Conservation (phyloP, 2,797 vertebrate species). For the Macrochelys suwanniensis region DNA sequence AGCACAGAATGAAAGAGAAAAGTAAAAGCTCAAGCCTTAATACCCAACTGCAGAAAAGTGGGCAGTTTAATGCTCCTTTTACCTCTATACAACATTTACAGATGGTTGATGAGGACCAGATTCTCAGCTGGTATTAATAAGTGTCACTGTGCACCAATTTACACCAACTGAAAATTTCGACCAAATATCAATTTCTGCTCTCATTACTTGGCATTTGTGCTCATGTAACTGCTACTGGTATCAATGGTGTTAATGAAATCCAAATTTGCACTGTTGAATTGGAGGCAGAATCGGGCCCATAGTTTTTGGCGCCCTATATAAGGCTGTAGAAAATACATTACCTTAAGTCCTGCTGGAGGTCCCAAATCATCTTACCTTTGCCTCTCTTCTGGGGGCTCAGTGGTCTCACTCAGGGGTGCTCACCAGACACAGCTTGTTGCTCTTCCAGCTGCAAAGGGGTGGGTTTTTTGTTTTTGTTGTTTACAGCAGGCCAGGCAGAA, state of each 20-base stretch:
- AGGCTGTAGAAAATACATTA: no score
- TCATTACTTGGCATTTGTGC: not conserved
- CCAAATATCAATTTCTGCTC: not conserved
- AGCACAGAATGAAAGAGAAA: not conserved
- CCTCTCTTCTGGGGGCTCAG: no score
- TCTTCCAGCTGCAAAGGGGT: no score
- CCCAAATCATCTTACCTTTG: no score
- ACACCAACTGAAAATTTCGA: not conserved
- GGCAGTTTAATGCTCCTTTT: not conserved
- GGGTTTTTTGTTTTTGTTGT: no score
- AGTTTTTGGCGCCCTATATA: no score
- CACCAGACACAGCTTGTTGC: no score
- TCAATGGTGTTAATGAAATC: not conserved
- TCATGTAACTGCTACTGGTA: not conserved
- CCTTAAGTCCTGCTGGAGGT: no score
- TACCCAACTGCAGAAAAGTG: not conserved
- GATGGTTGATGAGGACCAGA: not conserved
- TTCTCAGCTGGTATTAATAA: not conserved
- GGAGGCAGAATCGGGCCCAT: not conserved
- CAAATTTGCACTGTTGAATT: not conserved
- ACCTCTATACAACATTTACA: not conserved
- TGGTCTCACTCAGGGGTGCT: no score
- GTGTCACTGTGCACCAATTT: not conserved
- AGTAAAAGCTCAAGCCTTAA: no score
- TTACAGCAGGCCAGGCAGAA: no score